Evolutionary conservation across 2,113 vertebrate species (phyloP).

Genomic region (Campylorhamphus procurvoides): DNA sequence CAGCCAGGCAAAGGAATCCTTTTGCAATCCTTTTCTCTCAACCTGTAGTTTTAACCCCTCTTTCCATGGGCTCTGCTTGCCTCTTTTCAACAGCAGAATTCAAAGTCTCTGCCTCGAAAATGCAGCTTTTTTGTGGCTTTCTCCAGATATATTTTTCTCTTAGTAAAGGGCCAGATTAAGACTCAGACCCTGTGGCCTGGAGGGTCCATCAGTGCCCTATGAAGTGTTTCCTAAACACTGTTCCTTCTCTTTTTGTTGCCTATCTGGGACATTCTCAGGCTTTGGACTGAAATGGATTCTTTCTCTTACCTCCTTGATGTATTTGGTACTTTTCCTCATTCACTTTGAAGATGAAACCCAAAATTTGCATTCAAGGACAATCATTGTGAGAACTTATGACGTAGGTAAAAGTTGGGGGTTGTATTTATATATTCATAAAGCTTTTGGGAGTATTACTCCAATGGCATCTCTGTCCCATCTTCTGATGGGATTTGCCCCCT

Average conservation of each 20-base stretch:
- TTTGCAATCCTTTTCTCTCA: background rate
- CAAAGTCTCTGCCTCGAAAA: background rate
- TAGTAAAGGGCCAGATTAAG: too few species aligned
- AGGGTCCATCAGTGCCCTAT: background rate
- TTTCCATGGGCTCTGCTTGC: background rate
- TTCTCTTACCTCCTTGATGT: background rate
- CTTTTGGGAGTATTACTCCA: background rate
- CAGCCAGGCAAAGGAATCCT: background rate
- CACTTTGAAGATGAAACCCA: conserved; percentile 7
- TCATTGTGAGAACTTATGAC: background rate
- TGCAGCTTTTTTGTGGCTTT: background rate
- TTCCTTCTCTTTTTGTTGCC: background rate
- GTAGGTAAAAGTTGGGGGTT: background rate
- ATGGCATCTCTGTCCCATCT: background rate
- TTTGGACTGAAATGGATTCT: background rate
- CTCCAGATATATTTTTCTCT: background rate
- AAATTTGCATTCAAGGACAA: background rate
- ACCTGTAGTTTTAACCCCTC: background rate
- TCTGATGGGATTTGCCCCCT: background rate
- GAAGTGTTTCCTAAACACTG: background rate
- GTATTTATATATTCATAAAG: background rate
- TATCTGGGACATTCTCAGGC: background rate
- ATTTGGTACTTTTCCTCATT: background rate
- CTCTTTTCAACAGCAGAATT: background rate
- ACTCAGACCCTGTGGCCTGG: background rate